Evolutionary conservation across 2,113 vertebrate genomes (phyloP).

Genomic region (Okapia johnstoni): DNA sequence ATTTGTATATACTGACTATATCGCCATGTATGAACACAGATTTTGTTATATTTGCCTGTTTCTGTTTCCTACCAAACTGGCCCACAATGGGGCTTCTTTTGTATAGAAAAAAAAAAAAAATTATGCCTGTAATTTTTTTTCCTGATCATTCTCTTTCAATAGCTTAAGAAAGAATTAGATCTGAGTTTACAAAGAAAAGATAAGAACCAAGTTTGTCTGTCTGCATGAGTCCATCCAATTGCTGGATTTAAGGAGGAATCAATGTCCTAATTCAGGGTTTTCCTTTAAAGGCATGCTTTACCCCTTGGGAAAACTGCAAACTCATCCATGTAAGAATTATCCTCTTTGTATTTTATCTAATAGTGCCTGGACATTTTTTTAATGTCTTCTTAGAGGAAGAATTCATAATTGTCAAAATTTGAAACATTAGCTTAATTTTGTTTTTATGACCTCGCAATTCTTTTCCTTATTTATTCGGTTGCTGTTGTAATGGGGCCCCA

Average conservation of each 20-base stretch:
- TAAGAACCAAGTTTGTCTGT: conserved; percentile 70
- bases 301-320: conserved; percentile 76
- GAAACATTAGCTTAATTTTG: conserved; percentile 88
- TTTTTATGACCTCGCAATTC: conserved; percentile 83
- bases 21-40: conserved; percentile 81
- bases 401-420: conserved; percentile 86
- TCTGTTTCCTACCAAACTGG: conserved; percentile 77
- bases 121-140: conserved; percentile 62
- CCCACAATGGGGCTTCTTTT: conserved; percentile 65
- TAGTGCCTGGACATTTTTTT: conserved; percentile 80
- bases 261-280: conserved; percentile 63
- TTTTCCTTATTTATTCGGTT: conserved; percentile 82
- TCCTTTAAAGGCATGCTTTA: conserved; percentile 78
- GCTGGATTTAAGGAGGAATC: conserved; percentile 54
- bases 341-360: conserved; percentile 84
- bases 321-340: conserved; percentile 77
- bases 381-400: conserved; percentile 81
- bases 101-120: conserved; percentile 59
- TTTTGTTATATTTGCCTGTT: conserved; percentile 82
- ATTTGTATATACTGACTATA: conserved; percentile 83
- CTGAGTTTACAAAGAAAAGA: conserved; percentile 71
- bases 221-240: conserved; percentile 78
- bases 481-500: conserved; percentile 84
- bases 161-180: conserved; percentile 69
- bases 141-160: conserved; percentile 72